Evolutionary conservation across 2,797 vertebrate genomes (phyloP), one percentile per base, ranked within the genome.

Genomic region (Meda fulgida): DNA sequence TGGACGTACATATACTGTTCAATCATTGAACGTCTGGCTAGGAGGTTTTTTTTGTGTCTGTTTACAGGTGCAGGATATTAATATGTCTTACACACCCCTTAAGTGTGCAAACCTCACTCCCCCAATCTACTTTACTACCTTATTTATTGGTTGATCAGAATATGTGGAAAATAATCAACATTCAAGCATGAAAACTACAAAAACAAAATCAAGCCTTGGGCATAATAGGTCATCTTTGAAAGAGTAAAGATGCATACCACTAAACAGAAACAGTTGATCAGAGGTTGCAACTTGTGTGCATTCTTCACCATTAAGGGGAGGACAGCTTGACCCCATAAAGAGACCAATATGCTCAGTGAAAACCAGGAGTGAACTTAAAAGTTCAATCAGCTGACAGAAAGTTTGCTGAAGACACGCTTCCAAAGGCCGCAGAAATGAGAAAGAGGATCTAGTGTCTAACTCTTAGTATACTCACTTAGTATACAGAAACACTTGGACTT

Each of bases 181-280:
- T 43, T 43, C 40, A 43, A 43, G 40, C 40, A 43, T 43, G 40
- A 43, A 40, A 43, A 58, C 53, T n/a, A 58, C 21, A 58, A 23
- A 58, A 58, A n/a, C n/a, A 13, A 26, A n/a, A 6, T 14, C 58
- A 60, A 38, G 58, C 26, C 11, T 26, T 26, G n/a, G 5, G n/a
- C 58, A 60, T 26, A 60, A 60, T 60, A 60, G 58, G 58, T 26
- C 58, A n/a, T 60, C n/a, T 26, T 60, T 13, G 13, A 60, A 26
- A 21, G 46, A 31, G 9, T 73, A 51, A 18, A 75, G 46, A 53
- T 75, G 48, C 72, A 75, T 77, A 51, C 40, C 36, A 58, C 75
- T 40, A 26, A 60, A 77, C 51, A 58, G 34, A 77, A n/a, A 58
- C 11, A 19, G 51, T 55, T 55, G 0, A 23, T 55, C 51, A 21